A percentile compares a stretch with the other conserved stretches of the same genome.
These are phyloP conservation scores for Eulemur coronatus DNA, from an alignment of 2,797 vertebrate genomes.

Conservation along the genomic window DNA sequence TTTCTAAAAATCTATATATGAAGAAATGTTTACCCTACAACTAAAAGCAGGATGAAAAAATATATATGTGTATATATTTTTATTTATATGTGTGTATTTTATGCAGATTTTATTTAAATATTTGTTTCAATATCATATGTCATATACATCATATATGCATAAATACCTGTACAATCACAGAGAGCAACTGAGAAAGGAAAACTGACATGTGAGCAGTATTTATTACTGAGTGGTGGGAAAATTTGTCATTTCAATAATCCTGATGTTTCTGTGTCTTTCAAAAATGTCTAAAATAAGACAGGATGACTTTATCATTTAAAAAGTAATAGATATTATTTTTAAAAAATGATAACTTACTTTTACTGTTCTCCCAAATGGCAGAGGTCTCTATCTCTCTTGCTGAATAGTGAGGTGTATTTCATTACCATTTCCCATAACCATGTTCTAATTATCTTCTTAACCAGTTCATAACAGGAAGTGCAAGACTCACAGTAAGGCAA, in stretches of 20 bases:
- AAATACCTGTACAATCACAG: not conserved
- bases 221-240: not conserved
- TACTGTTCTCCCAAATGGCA: not conserved
- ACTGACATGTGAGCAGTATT: not conserved
- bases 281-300: not conserved
- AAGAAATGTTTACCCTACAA: not conserved
- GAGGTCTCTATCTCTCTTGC: not conserved
- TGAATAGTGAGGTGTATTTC: slow-evolving; percentile 33
- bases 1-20: not conserved
- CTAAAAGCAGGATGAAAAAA: slow-evolving; percentile 16
- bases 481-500: slow-evolving; percentile 73
- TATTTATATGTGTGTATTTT: not conserved
- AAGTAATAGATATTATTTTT: not conserved
- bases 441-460: slow-evolving; percentile 80
- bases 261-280: not conserved
- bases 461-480: slow-evolving; percentile 79
- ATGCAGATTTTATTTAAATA: slow-evolving; percentile 6
- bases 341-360: not conserved
- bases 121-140: not conserved
- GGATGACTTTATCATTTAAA: not conserved
- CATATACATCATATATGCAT: not conserved
- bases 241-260: not conserved
- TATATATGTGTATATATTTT: not conserved
- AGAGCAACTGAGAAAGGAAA: not conserved
- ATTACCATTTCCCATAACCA: slow-evolving; percentile 73